Evolutionary conservation across 2,797 vertebrate species (phyloP), one percentile per base, ranked within the genome.

Genomic region (Octomys mimax): DNA sequence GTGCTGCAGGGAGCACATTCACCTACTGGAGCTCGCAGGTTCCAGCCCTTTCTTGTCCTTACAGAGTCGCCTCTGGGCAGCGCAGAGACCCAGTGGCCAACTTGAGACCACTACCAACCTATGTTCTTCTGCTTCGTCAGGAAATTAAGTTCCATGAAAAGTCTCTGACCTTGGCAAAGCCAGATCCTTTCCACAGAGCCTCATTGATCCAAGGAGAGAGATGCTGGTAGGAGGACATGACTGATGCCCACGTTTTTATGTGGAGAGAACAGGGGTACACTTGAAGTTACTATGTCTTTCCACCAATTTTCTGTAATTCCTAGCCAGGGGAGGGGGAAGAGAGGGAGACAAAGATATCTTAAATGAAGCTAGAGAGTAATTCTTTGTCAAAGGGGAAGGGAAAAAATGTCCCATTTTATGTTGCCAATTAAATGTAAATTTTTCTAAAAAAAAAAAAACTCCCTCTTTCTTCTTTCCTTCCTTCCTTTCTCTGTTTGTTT

Each of bases 381-480:
- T 62, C 92, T 52, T 85, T 78, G 31, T 26, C 82, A 93, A 49
- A 87, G 21, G 61, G 10, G 28, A 18, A 62, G 77, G 81, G 61
- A 75, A 71, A 24, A 9, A 16, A 24, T n/a, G 75, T 62, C 49
- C 33, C 68, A 24, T 18, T 80, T 83, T 66, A 64, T 49, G 33
- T 46, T 87, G 7, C 81, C 59, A 68, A 19, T 75, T 85, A 94
- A 94, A 95, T 21, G 39, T 80, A 88, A 97, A 52, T 54, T 70
- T 77, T 92, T 46, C 26, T 77, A 39, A 39, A 39, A 39, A 39
- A 39, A 39, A 39, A 39, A 39, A 39, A 39, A 39, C 39, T 39
- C 39, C 39, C 39, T 39, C 39, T 66, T 39, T 42, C 16, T 39
- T 71, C 62, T 12, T 64, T 28, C 22, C 11, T 64, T 31, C 5